These are phyloP conservation scores for Pomatostomus ruficeps DNA, from an alignment of 2,113 vertebrate species.

Conservation along the genomic window DNA sequence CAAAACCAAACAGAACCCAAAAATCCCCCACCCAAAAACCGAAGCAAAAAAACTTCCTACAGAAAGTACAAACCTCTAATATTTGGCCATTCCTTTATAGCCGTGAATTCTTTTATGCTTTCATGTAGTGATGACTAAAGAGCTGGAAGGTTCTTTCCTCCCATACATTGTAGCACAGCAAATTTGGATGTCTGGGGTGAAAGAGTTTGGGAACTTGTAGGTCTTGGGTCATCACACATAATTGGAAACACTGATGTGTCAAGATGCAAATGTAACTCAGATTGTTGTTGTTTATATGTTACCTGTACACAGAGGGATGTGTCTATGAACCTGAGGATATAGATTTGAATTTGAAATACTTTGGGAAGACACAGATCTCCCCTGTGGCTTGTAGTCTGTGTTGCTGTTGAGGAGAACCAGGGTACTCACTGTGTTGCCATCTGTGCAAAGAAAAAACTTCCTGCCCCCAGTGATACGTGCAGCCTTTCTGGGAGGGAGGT, in stretches of 20 bases:
- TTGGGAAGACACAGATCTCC: not conserved
- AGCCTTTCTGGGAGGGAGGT: rapidly evolving
- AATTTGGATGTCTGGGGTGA: not conserved
- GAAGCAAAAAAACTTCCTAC: not conserved
- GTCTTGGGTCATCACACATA: not conserved
- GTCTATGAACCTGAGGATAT: not conserved
- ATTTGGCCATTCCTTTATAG: not conserved
- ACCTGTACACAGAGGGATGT: not conserved
- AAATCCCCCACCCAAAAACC: not conserved
- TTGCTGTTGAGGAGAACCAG: not conserved
- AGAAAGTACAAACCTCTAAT: not conserved
- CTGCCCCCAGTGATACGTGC: not conserved
- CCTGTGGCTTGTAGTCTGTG: not conserved
- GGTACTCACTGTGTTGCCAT: not conserved
- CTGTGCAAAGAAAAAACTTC: not conserved
- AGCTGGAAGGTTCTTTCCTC: not conserved
- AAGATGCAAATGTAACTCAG: not conserved
- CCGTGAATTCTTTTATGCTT: not conserved
- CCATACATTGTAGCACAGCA: not conserved
- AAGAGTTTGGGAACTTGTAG: not conserved
- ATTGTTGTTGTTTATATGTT: not conserved
- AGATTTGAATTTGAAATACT: not conserved
- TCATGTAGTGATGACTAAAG: not conserved
- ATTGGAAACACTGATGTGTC: not conserved
- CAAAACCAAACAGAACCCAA: not conserved